Conservation (phyloP, 1,140 invertebrate genomes). For the Procambarus clarkii region DNA sequence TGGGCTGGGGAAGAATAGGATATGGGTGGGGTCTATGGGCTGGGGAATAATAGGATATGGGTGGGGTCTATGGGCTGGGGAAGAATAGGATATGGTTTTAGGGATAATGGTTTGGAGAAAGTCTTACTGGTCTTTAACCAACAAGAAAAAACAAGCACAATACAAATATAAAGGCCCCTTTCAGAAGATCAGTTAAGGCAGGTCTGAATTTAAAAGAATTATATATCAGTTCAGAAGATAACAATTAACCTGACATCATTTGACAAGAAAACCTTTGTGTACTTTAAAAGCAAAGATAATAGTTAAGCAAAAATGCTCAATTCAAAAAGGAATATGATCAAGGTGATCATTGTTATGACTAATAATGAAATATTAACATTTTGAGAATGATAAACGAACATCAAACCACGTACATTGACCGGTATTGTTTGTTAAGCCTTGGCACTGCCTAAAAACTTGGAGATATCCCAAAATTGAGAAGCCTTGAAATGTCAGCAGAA, state of each 20-base stretch:
- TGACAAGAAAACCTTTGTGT: conserved; percentile 45
- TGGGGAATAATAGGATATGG: no score
- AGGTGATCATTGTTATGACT: conserved; percentile 58
- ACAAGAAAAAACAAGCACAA: conserved; percentile 60
- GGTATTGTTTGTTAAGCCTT: conserved; percentile 48
- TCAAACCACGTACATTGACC: conserved; percentile 62
- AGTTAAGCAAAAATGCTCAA: conserved; percentile 33
- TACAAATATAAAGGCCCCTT: conserved; percentile 66
- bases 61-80: not conserved
- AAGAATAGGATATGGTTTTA: not conserved
- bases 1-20: no score
- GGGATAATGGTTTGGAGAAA: not conserved
- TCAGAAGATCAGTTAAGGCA: conserved; percentile 67
- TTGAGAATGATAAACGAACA: conserved; percentile 58
- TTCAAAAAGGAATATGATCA: conserved; percentile 41
- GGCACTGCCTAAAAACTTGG: conserved; percentile 43
- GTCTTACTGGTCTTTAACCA: conserved; percentile 11
- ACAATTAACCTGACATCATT: conserved; percentile 41
- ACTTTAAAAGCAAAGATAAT: conserved; percentile 40
- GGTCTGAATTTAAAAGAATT: conserved; percentile 57
- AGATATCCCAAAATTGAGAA: conserved; percentile 37
- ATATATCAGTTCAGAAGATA: conserved; percentile 36
- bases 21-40: no score
- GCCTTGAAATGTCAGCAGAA: not conserved
- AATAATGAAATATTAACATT: conserved; percentile 59